phyloP scores from a whole-genome alignment of 1,140 invertebrate species.

The Pseudobourletiella spinata region DNA sequence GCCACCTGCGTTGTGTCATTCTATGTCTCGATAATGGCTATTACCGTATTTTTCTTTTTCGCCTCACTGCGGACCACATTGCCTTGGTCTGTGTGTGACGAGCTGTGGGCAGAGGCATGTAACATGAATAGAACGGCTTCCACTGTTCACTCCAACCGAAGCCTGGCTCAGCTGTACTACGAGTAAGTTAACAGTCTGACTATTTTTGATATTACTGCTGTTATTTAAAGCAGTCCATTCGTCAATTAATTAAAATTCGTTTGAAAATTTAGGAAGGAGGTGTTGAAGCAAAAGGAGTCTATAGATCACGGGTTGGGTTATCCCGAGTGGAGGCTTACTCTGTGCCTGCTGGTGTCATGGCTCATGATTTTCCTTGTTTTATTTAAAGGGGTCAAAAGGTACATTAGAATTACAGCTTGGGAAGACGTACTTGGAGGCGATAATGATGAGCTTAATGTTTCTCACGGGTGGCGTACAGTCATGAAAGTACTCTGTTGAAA shows the following conservation, averaged over 20 bases:
- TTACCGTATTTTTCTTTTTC: conserved; percentile 40
- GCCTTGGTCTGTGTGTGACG: conserved; percentile 40
- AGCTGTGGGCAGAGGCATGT: conserved; percentile 32
- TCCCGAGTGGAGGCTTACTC: conserved; percentile 46
- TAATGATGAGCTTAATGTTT: no score
- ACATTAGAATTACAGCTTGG: no score
- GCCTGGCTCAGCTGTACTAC: conserved; percentile 15
- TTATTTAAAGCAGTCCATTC: neutral
- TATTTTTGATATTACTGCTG: neutral
- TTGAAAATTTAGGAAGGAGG: conserved; percentile 49
- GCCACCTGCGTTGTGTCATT: conserved; percentile 18
- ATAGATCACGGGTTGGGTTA: conserved; percentile 61
- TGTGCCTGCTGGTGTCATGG: conserved; percentile 65
- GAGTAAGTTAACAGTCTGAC: neutral
- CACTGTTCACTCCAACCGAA: neutral
- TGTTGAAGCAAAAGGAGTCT: conserved; percentile 55
- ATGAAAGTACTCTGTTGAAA: no score
- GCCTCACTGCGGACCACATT: conserved; percentile 37
- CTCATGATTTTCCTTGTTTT: conserved; percentile 70
- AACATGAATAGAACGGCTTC: neutral
- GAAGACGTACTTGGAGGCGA: no score
- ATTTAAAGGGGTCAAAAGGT: conserved; percentile 72
- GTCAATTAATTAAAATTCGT: neutral
- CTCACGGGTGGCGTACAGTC: no score
- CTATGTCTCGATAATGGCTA: conserved; percentile 36